Conservation (phyloP, 2,113 vertebrate genomes). For the Condylura cristata region DNA sequence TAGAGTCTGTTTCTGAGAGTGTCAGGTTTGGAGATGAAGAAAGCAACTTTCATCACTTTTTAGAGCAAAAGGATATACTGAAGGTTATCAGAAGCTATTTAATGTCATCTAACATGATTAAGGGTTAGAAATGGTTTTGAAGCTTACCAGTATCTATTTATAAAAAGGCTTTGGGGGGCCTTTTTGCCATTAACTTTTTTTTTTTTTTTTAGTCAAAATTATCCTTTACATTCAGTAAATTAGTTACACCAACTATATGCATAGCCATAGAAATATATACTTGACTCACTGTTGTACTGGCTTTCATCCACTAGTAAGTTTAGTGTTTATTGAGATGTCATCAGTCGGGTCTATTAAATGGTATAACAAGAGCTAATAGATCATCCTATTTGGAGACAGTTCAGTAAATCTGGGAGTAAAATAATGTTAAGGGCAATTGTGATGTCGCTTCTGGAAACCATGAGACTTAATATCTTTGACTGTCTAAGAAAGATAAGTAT, state of each 20-base stretch:
- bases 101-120: conserved; percentile 26
- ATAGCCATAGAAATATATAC: neutral
- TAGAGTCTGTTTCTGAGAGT: neutral
- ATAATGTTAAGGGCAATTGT: neutral
- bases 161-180: neutral
- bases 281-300: neutral
- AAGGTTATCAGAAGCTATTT: neutral
- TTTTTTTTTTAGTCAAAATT: neutral
- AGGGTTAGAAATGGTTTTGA: neutral
- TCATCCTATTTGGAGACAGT: neutral
- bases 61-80: conserved; percentile 30
- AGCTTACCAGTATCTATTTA: neutral
- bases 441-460: neutral
- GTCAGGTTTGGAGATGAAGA: neutral
- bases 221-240: neutral
- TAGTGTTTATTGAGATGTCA: neutral
- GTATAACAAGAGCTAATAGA: neutral
- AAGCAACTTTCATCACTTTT: neutral
- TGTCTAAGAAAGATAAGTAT: neutral
- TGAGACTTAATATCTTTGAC: neutral
- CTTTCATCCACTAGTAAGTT: neutral
- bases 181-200: neutral
- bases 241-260: neutral
- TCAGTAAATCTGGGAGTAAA: neutral
- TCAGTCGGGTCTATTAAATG: neutral